Base-by-base conservation (phyloP, 2,888 invertebrate species). In the Cyrtodaria siliqua region DNA sequence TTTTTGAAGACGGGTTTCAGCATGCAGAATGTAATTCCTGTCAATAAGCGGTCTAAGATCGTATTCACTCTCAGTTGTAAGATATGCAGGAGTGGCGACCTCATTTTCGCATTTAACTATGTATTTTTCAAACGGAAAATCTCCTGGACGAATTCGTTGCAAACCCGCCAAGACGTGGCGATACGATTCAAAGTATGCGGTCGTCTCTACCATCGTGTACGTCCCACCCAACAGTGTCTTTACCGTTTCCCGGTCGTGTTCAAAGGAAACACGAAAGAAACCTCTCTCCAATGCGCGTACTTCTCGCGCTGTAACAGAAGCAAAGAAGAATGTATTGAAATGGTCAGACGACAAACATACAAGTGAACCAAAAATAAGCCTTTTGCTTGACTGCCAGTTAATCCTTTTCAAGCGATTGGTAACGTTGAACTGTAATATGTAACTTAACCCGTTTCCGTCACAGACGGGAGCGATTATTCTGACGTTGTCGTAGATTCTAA, bases 141-240 rank as follows among this genome's bases (percentile, higher is more conserved):
- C 76, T 0, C 69, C 73, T 20, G 72, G 42, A 47, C 93, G 92
- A 60, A 95, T 94, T 0, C 92, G 92, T 87, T 96, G 95, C 18
- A 97, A 90, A 14, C 95, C 96, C 79, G 94, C 94, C 61, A 96
- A 93, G 0, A 96, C 96, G 87, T 96, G 95, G 79, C 95, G 94
- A 89, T 97, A 97, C 0, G 97, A 96, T 89, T 97, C 97, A 89
- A 97, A 97, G 91, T 96, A 97, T 0, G 96, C 95, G 56, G 95
- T 95, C 60, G 96, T 95, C 91, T 97, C 96, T 2, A 96, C 94
- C 96, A 97, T 96, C 0, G 95, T 71, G 8, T 53, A 26, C 27
- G 6, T 3, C 27, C 9, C 3, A 3, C 16, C 12, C 14, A 16
- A 9, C 2, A n/a, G 27, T 26, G 29, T 59, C 16, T 74, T 62